phyloP scores from a whole-genome alignment of 2,113 vertebrate genomes.

The Ameiurus melas region DNA sequence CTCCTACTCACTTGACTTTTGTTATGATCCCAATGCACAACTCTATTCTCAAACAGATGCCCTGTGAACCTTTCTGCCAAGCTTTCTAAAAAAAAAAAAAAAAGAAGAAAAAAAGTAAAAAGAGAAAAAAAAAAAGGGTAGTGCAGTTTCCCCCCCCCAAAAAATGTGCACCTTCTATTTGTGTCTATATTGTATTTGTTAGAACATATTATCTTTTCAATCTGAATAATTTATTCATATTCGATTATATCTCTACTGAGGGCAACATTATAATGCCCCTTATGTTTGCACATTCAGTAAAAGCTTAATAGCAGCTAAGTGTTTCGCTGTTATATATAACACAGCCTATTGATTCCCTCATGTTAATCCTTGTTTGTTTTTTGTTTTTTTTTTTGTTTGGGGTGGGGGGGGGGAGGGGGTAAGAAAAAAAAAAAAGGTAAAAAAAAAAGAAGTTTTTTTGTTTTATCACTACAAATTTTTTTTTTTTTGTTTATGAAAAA shows the following conservation, averaged over 20 bases:
- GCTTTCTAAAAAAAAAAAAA: not conserved
- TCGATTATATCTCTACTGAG: not conserved
- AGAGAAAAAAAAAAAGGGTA: not conserved
- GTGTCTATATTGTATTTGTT: not conserved
- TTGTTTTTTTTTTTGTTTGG: too few species aligned
- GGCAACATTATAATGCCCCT: not conserved
- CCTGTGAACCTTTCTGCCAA: not conserved
- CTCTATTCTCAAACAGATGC: not conserved
- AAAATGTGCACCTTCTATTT: not conserved
- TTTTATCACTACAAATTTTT: too few species aligned
- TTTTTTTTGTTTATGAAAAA: too few species aligned
- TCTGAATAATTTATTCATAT: not conserved
- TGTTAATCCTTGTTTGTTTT: constrained; percentile 1
- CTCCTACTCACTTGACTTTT: not conserved
- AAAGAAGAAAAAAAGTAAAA: too few species aligned
- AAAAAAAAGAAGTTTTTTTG: too few species aligned
- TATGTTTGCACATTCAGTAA: not conserved
- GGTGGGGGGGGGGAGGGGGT: too few species aligned
- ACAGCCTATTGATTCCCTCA: not conserved
- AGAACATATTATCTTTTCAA: not conserved
- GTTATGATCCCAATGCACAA: not conserved
- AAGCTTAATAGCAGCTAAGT: not conserved
- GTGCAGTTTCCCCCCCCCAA: too few species aligned
- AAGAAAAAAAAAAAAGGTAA: too few species aligned
- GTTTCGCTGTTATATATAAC: not conserved